Percentiles rank a stretch among this genome's conserved stretches.
Conservation (phyloP, 2,113 vertebrate genomes). For the cattle (Bos taurus) region ARS-UCD2.0 NC_037335.1:22502501-22503000, state of each 20-base stretch:
- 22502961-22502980: neutral
- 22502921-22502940: neutral
- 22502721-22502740: neutral
- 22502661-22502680: neutral
- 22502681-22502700: neutral
- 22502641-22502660: neutral
- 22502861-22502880: neutral
- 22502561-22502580: neutral
- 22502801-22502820: neutral
- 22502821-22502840: neutral
- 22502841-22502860: neutral
- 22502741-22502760: neutral
- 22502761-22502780: neutral
- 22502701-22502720: neutral
- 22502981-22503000: slow-evolving; percentile 2
- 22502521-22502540: neutral
- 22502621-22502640: neutral
- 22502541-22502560: neutral
- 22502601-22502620: neutral
- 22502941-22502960: neutral
- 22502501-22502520: neutral
- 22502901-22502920: neutral
- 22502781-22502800: neutral
- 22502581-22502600: neutral
- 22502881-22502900: neutral